Base-by-base conservation (phyloP, 2,113 vertebrate genomes). In the Capreolus pygargus region DNA sequence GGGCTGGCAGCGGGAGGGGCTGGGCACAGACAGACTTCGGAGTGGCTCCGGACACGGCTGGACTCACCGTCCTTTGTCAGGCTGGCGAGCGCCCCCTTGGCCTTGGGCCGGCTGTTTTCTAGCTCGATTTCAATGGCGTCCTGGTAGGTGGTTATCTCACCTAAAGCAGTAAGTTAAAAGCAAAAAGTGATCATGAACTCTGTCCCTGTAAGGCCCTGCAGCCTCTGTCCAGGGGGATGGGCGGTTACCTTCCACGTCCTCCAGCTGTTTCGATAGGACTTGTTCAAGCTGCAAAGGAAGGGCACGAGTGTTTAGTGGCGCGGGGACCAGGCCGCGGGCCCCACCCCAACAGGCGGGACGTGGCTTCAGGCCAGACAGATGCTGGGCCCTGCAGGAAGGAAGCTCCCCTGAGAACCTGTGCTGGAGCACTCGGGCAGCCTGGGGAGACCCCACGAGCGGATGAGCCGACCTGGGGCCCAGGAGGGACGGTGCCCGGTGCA, bases 121-220 rank as follows among this genome's bases (percentile, higher is more conserved):
- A 99, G 99, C 96, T 99, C 99, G 33, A 99, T 99, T 96, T 99
- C 99, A 28, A 99, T 99, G 92, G 99, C 99, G 33, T 99, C 99
- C 98, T 99, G 99, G 98, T 99, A 99, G 95, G 97, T 98, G 14
- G 99, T 99, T 97, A 99, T 99, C 98, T 99, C 99, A 96, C 99
- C 99, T 99, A 98, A 54, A 87, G 94, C 8, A 45, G 7, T 17
- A 45, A 98, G 97, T 96, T n/a, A 47, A 6, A 23, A 78, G 89
- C 47, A 7, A 89, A 87, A 95, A 78, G 89, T 89, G 89, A 92
- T 96, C 83, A 57, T 91, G 61, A 94, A 54, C 0, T 17, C 76
- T 47, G 3, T 9, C 25, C 6, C 94, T 89, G 87, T 33, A 23
- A 45, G 58, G 74, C 93, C 97, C 91, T 25, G 16, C 89, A 54